Evolutionary conservation across 2,888 invertebrate genomes (phyloP), one percentile per base, ranked within the genome.

Genomic region (Drosophila paramelanica): DNA sequence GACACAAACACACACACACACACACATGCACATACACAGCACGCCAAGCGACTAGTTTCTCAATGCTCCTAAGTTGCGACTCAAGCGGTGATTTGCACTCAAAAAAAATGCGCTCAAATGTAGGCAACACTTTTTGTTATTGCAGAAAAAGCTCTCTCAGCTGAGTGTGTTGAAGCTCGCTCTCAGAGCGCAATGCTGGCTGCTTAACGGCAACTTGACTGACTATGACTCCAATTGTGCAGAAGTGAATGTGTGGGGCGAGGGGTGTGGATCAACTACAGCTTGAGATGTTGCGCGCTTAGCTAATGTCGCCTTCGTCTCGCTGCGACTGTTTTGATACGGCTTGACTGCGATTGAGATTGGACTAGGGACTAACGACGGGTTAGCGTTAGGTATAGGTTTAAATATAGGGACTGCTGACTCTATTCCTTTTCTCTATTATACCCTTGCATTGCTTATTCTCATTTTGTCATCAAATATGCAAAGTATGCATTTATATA

Each of bases 291-390:
- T 66, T 49, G 57, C 56, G 52, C 57, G 57, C 43, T 41, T 58
- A 66, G 66, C 66, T 73, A 67, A 59, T 64, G 73, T 59, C 73
- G 77, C 56, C 56, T 42, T 62, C 51, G 71, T 49, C 55, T 36
- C 41, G 45, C 31, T 75, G 57, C 60, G 56, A 49, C 50, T 68
- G 53, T 55, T 55, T 60, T 75, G 66, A 60, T 66, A 57, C 46
- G 72, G 53, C 59, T 76, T 71, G 67, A 49, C 57, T 58, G 47
- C 51, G 77, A 72, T 67, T 77, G 60, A 57, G 60, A 53, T 57
- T 65, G 73, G 71, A 56, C 71, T 42, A 45, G 55, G 64, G 64
- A 53, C 73, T 64, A 69, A 76, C 65, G 46, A 65, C 70, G 53
- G 72, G 38, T 39, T 57, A 42, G 20, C 36, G 10, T 55, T 53